Base-by-base conservation (phyloP, 53 echinoderm and acorn worm species). In the Paelopatides confundens region DNA sequence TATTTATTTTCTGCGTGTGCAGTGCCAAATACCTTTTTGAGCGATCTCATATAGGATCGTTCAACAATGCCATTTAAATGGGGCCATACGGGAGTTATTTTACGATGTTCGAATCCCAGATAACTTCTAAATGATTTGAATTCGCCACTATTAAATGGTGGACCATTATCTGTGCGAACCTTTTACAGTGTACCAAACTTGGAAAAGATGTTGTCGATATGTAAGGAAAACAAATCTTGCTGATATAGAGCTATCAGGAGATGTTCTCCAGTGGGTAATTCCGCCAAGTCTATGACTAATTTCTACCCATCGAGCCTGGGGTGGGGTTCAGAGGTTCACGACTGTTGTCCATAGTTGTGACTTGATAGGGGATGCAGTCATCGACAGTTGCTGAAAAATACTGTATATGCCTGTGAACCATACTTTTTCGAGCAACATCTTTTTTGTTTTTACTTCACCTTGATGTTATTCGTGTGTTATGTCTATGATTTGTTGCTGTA, bases 381-480 rank as follows among this genome's bases (percentile, higher is more conserved):
- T 51, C 58, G n/a, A 94, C 28, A 12, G 71, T 90, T 15, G 65
- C 31, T 67, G 92, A 85, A 13, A 88, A 83, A 79, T 87, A 5
- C 53, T 76, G 63, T 94, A 92, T 17, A 94, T 76, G 39, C 90
- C 86, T 9, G 94, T 92, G 46, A 94, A 94, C 96, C 93, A 94
- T 2, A 88, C 90, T 62, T 96, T 94, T 40, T 92, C 76, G 35
- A 88, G 62, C 21, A 93, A 48, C 2, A 93, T 33, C 48, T 85
- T 62, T 82, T 94, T 94, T 5, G 94, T 92, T 36, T 92, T 94
- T 2, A 85, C 82, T 39, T 91, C 82, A 48, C 96, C 89, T 64
- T 96, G 93, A 40, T 96, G 93, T n/a, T 90, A 92, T 71, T 96
- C 92, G 58, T 90, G 94, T 2, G 93, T 91, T 17, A 93, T 86